Conservation (phyloP, 2,797 vertebrate species). For the Nothura maculosa region DNA sequence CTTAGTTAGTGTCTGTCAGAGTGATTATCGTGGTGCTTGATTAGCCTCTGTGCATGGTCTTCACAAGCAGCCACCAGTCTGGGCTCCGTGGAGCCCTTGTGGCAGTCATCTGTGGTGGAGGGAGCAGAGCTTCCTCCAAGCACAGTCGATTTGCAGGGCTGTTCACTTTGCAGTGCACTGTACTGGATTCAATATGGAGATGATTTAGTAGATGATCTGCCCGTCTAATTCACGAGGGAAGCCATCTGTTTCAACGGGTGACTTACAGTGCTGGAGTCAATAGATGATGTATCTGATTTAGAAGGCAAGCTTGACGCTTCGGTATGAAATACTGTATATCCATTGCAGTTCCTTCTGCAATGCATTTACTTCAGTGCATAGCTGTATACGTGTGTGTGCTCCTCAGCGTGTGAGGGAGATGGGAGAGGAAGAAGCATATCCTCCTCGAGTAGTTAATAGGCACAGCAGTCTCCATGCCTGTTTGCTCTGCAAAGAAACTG, state of each 20-base stretch:
- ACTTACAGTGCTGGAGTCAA: background rate
- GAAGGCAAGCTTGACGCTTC: background rate
- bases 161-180: background rate
- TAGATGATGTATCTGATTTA: conserved; percentile 2
- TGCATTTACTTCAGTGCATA: background rate
- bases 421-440: background rate
- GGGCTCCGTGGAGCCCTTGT: background rate
- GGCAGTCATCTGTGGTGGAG: background rate
- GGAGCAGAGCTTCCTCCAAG: background rate
- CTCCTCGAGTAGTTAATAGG: background rate
- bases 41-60: background rate
- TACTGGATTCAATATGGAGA: background rate
- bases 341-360: background rate
- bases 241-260: conserved; percentile 13
- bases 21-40: background rate
- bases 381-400: fast-evolving
- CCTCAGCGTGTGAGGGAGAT: background rate
- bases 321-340: background rate
- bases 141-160: background rate
- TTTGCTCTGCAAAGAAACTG: background rate
- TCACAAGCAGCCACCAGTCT: background rate
- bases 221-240: background rate
- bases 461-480: background rate
- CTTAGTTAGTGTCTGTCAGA: conserved; percentile 31
- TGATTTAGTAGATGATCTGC: background rate